A percentile compares a stretch with the other conserved stretches of the same genome.
These are phyloP conservation scores for Norana najaformis DNA, from an alignment of 2,888 invertebrate genomes.

Conservation along the genomic window DNA sequence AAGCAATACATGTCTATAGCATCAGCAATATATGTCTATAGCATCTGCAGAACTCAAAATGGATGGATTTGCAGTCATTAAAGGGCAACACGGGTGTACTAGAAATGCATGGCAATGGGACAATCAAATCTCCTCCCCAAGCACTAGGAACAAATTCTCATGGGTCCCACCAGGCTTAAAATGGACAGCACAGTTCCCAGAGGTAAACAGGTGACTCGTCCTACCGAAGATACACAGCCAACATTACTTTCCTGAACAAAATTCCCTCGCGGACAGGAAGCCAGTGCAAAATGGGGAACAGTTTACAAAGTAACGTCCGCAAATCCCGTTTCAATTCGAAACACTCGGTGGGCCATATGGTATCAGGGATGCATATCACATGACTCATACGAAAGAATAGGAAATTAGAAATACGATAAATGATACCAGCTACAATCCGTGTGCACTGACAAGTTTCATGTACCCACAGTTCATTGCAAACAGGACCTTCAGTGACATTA, in stretches of 20 bases:
- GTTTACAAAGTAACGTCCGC: background rate
- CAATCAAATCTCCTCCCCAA: background rate
- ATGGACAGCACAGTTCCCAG: background rate
- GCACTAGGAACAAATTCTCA: background rate
- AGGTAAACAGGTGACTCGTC: background rate
- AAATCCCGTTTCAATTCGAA: background rate
- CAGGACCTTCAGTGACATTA: background rate
- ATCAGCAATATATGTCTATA: background rate
- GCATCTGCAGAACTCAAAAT: background rate
- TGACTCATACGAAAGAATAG: background rate
- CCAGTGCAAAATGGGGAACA: background rate
- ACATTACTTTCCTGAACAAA: background rate
- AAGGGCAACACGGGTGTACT: background rate
- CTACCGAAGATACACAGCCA: background rate
- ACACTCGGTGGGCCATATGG: background rate
- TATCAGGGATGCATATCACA: background rate
- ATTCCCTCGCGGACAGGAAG: background rate
- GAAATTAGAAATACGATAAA: constrained; percentile 6
- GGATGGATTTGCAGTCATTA: background rate
- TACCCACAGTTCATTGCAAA: background rate
- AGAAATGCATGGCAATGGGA: background rate
- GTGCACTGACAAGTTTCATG: background rate
- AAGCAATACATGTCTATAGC: background rate
- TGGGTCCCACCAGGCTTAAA: background rate
- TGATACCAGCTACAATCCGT: background rate